Conservation (phyloP, 2,888 invertebrate species). For the Sisyra nigra region DNA sequence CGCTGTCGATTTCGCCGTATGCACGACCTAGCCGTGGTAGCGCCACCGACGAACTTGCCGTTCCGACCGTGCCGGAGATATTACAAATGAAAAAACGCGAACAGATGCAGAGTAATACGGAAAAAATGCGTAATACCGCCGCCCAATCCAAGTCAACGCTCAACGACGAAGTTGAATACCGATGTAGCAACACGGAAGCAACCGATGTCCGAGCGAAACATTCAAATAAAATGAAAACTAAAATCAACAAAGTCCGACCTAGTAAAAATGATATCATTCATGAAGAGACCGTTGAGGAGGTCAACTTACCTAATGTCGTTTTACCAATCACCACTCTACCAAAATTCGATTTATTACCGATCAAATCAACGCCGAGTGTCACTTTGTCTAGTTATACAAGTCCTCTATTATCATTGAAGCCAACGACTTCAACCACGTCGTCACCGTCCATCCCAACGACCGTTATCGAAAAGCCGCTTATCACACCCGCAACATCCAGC, state of each 20-base stretch:
- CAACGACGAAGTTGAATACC: slow-evolving; percentile 20
- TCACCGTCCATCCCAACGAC: slow-evolving; percentile 5
- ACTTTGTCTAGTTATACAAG: too few species aligned
- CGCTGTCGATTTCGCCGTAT: slow-evolving; percentile 3
- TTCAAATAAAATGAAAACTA: slow-evolving; percentile 28
- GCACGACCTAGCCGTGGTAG: background rate
- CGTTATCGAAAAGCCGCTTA: slow-evolving; percentile 7
- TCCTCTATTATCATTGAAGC: background rate
- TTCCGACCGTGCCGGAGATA: slow-evolving; percentile 46
- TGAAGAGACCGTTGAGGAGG: too few species aligned
- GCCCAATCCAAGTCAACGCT: slow-evolving; percentile 32
- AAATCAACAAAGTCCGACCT: slow-evolving; percentile 18
- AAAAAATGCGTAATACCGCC: slow-evolving; percentile 41
- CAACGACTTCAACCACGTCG: slow-evolving; percentile 5
- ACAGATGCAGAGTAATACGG: slow-evolving; percentile 40
- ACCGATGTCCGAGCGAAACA: slow-evolving; percentile 22
- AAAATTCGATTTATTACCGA: slow-evolving; percentile 32
- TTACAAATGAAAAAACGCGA: slow-evolving; percentile 40
- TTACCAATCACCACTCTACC: slow-evolving; percentile 40
- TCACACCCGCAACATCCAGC: background rate
- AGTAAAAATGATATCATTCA: slow-evolving; percentile 21
- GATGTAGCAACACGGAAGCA: slow-evolving; percentile 22
- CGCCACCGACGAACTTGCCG: slow-evolving; percentile 31
- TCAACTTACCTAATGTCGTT: slow-evolving; percentile 31
- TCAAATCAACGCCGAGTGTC: too few species aligned